A percentile compares a stretch with the other conserved stretches of the same genome.
Conservation (phyloP, 2,113 vertebrate species). For the Pristiophorus japonicus region DNA sequence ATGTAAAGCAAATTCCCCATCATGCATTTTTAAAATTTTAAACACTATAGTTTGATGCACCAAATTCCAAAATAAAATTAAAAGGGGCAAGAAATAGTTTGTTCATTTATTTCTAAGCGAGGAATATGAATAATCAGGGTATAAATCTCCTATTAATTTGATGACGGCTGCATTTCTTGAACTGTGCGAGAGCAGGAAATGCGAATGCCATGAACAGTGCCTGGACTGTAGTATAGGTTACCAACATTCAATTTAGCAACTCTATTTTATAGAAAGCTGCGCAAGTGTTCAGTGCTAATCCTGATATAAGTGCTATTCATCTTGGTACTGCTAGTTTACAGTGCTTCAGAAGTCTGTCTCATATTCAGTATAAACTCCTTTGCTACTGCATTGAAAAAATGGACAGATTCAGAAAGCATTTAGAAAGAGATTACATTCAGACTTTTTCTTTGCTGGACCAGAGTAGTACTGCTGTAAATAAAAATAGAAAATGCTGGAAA, state of each 20-base stretch:
- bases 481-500: neutral
- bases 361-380: neutral
- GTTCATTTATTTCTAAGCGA: neutral
- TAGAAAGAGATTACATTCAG: neutral
- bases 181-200: neutral
- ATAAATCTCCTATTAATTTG: neutral
- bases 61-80: constrained; percentile 9
- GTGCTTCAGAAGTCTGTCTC: neutral
- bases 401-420: neutral
- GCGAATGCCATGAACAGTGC: neutral
- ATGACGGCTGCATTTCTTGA: neutral
- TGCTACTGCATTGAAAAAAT: neutral
- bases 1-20: neutral
- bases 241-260: neutral
- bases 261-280: neutral
- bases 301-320: neutral
- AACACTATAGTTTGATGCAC: neutral
- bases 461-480: neutral
- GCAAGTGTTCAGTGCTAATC: neutral
- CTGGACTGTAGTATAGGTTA: neutral
- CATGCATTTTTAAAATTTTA: neutral
- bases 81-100: neutral
- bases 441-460: neutral
- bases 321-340: neutral
- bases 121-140: neutral